Evolutionary conservation across 1,140 invertebrate genomes (phyloP).

Genomic region (Melitaea cinxia): DNA sequence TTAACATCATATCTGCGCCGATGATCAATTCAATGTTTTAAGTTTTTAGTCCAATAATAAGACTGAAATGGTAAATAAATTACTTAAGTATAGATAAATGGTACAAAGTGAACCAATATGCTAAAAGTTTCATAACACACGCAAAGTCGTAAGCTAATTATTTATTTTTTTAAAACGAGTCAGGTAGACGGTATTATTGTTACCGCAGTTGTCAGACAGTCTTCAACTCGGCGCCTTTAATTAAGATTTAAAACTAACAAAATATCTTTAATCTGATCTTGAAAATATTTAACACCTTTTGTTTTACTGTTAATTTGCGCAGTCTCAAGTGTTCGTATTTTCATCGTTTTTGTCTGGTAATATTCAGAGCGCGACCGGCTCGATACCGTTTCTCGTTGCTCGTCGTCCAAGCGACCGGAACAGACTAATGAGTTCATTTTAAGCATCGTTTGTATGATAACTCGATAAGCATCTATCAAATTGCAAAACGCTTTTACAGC

Average conservation of each 20-base stretch:
- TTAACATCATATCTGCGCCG: too few relatives aligned
- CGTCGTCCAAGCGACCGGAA: conserved; percentile 52
- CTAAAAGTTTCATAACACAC: too few relatives aligned
- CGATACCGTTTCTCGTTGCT: conserved; percentile 54
- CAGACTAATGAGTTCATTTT: conserved; percentile 57
- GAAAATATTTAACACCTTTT: conserved; percentile 15
- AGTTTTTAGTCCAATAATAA: too few relatives aligned
- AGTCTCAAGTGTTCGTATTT: conserved; percentile 24
- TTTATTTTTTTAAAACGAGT: too few relatives aligned
- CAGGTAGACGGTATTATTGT: too few relatives aligned
- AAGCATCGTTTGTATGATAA: conserved; percentile 35
- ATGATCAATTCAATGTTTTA: too few relatives aligned
- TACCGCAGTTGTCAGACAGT: too few relatives aligned
- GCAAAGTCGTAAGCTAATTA: too few relatives aligned
- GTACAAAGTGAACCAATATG: too few relatives aligned
- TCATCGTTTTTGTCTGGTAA: conserved; percentile 44
- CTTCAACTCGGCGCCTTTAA: too few relatives aligned
- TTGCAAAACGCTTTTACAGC: neutral
- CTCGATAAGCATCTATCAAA: conserved; percentile 28
- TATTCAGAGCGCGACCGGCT: conserved; percentile 65
- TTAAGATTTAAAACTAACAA: neutral
- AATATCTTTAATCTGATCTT: neutral
- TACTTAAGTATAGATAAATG: too few relatives aligned
- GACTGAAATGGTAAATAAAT: too few relatives aligned
- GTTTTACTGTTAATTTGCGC: conserved; percentile 27